A percentile compares a stretch with the other conserved stretches of the same genome.
Evolutionary conservation across 2,888 invertebrate genomes (phyloP).

Genomic region (Lucinisca nassula): DNA sequence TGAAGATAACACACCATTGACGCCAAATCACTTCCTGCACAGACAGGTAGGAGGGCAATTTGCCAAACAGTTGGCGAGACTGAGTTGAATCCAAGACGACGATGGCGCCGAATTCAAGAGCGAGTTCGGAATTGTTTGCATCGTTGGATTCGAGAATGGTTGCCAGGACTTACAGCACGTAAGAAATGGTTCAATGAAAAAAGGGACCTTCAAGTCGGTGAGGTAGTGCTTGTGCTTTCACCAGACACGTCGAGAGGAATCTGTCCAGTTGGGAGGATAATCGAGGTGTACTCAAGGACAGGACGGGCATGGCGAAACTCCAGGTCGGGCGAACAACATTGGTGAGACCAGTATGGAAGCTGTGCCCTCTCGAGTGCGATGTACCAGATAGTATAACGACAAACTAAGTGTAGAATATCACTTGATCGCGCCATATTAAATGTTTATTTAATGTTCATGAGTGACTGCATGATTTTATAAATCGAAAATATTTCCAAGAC

Average conservation of each 20-base stretch:
- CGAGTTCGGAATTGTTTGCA: neutral
- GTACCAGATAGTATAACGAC: no score
- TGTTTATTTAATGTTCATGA: no score
- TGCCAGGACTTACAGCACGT: neutral
- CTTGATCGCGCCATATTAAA: no score
- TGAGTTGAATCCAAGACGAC: neutral
- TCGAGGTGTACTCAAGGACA: neutral
- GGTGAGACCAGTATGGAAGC: neutral
- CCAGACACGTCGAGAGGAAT: neutral
- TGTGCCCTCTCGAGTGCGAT: neutral
- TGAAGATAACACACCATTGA: no score
- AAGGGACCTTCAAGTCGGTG: neutral
- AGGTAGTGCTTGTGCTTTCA: neutral
- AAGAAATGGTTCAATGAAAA: neutral
- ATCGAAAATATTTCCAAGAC: no score
- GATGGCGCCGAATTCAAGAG: neutral
- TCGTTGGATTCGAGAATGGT: neutral
- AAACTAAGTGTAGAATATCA: no score
- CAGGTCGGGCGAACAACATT: no score
- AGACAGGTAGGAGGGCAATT: no score
- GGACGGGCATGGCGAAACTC: neutral
- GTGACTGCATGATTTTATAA: no score
- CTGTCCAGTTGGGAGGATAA: neutral
- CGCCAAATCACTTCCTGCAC: no score
- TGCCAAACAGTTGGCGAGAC: neutral